Conservation (phyloP, 2,113 vertebrate species). For the Petrocephalus microphthalmus region DNA sequence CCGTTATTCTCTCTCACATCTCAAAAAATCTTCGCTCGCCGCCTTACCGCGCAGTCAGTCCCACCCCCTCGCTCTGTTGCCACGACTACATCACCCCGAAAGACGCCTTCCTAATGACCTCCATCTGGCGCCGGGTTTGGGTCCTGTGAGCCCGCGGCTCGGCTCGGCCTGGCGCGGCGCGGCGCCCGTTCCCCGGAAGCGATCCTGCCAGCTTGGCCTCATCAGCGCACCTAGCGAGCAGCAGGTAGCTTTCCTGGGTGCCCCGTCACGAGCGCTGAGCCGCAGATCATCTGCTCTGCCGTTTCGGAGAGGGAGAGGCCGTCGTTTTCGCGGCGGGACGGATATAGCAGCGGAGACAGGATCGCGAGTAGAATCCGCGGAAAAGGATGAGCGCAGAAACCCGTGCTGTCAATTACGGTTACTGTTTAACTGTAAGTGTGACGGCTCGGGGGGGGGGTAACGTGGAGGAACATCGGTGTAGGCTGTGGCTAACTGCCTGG, state of each 20-base stretch:
- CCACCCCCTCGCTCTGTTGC: neutral
- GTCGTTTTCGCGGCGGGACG: neutral
- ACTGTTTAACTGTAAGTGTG: neutral
- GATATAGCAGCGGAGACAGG: neutral
- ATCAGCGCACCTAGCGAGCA: neutral
- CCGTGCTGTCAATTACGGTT: neutral
- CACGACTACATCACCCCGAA: neutral
- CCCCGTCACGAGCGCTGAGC: neutral
- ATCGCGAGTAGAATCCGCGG: neutral
- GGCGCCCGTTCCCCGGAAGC: neutral
- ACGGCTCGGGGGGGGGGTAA: neutral
- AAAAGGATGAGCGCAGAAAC: neutral
- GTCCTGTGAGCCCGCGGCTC: neutral
- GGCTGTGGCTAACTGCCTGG: neutral
- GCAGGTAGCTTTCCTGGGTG: neutral
- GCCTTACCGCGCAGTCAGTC: neutral
- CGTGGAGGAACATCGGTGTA: neutral
- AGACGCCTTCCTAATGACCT: conserved; percentile 11
- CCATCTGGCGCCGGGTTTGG: neutral
- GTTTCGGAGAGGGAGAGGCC: neutral
- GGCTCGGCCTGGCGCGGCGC: neutral
- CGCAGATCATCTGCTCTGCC: neutral
- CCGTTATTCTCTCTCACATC: neutral
- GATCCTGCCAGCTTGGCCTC: neutral
- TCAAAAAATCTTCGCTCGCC: conserved; percentile 6